These are phyloP conservation scores for Pseudomyrmex sp. DNA, from an alignment of 1,140 invertebrate species.

Conservation along the genomic window DNA sequence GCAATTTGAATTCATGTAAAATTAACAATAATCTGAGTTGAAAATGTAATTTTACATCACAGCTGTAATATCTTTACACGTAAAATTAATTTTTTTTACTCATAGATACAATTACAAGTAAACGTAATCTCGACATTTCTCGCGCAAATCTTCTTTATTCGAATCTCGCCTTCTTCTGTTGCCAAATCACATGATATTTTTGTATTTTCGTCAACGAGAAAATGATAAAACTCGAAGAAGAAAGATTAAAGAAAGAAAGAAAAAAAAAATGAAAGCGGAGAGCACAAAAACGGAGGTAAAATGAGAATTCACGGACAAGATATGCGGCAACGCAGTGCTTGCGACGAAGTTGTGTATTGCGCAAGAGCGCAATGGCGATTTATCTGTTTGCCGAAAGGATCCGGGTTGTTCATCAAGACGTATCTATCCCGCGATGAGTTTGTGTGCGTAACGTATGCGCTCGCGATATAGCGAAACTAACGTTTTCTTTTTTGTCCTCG, in stretches of 20 bases:
- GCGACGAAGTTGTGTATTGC: constrained; percentile 18
- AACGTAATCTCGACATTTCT: background rate
- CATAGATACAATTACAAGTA: background rate
- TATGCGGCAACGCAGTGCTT: background rate
- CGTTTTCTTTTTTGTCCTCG: constrained; percentile 32
- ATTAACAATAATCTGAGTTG: background rate
- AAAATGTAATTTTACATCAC: background rate
- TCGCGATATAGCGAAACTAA: background rate
- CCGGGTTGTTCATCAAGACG: constrained; percentile 24
- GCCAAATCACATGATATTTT: background rate
- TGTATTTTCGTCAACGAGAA: background rate
- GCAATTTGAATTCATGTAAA: background rate
- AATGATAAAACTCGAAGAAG: constrained; percentile 1
- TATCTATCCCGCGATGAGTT: background rate
- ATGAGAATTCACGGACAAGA: background rate
- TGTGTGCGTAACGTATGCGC: background rate
- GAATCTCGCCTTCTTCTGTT: background rate
- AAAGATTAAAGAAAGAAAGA: background rate
- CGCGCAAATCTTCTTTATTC: background rate
- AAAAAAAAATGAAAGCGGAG: constrained; percentile 3
- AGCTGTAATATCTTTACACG: background rate
- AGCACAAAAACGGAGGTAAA: no score
- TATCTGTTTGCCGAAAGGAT: constrained; percentile 45
- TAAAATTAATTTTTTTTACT: background rate
- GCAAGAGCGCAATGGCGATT: constrained; percentile 35